Percentiles rank a stretch among this genome's conserved stretches.
Evolutionary conservation across 2,113 vertebrate genomes (phyloP).

Genomic region (Sinocyclocheilus rhinocerous): DNA sequence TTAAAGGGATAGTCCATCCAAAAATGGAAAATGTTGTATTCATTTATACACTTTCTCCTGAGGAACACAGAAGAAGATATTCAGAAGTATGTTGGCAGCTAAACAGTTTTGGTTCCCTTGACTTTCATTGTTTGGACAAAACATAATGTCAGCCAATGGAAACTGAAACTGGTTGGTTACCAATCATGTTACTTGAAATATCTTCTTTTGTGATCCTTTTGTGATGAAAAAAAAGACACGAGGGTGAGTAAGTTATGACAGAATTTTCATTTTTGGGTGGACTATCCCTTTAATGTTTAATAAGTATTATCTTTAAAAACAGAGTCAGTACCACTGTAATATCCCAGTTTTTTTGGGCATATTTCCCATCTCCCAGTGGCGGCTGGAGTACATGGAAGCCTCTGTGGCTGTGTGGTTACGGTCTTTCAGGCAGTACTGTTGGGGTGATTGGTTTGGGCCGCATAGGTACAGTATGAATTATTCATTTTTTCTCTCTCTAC

Average conservation of each 20-base stretch:
- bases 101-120: neutral
- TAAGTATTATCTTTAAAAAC: neutral
- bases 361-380: constrained; percentile 62
- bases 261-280: neutral
- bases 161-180: neutral
- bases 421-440: constrained; percentile 78
- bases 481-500: neutral
- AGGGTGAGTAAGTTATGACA: neutral
- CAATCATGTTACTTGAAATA: too few relatives aligned
- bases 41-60: neutral
- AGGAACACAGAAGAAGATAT: neutral
- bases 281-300: neutral
- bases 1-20: neutral
- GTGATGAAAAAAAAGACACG: neutral
- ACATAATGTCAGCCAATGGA: too few relatives aligned
- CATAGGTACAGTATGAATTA: constrained; percentile 68
- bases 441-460: constrained; percentile 80
- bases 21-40: neutral
- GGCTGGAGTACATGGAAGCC: constrained; percentile 79
- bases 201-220: neutral
- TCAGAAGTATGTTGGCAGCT: neutral
- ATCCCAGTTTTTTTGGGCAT: neutral
- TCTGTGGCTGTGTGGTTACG: constrained; percentile 75
- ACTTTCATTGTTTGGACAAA: neutral
- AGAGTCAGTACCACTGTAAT: neutral